These are phyloP conservation scores for Masnerella sp. DNA, from an alignment of 2,888 invertebrate genomes.

Conservation along the genomic window DNA sequence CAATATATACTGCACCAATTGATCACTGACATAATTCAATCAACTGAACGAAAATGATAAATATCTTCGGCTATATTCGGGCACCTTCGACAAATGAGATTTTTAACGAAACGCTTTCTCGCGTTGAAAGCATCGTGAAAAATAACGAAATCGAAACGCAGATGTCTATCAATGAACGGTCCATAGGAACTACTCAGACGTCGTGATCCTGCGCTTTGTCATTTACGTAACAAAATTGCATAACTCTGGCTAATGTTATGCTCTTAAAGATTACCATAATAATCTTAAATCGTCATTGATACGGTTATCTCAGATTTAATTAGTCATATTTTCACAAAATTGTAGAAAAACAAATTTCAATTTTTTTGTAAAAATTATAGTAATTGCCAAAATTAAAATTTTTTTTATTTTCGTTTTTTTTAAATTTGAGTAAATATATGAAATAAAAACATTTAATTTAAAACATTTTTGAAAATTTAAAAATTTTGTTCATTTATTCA, in stretches of 20 bases:
- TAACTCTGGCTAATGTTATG: constrained; percentile 24
- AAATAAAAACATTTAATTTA: too few relatives aligned
- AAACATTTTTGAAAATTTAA: too few relatives aligned
- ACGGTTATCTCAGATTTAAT: background rate
- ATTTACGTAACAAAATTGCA: constrained; percentile 38
- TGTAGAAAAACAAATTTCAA: too few relatives aligned
- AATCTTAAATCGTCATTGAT: constrained; percentile 10
- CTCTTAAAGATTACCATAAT: background rate
- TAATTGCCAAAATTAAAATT: too few relatives aligned
- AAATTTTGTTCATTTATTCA: too few relatives aligned
- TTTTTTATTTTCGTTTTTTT: too few relatives aligned
- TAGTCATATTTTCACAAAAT: background rate
- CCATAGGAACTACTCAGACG: constrained; percentile 13
- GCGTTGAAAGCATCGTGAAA: constrained; percentile 40
- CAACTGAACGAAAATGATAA: background rate
- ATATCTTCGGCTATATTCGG: background rate
- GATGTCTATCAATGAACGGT: constrained; percentile 29
- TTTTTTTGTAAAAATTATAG: too few relatives aligned
- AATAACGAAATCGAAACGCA: constrained; percentile 8
- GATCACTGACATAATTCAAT: constrained; percentile 9
- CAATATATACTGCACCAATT: background rate
- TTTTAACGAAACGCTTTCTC: background rate
- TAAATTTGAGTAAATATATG: too few relatives aligned
- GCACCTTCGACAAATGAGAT: background rate
- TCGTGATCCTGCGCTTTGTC: constrained; percentile 29